Conservation (phyloP, 2,113 vertebrate genomes). For the Lates calcarifer region DNA sequence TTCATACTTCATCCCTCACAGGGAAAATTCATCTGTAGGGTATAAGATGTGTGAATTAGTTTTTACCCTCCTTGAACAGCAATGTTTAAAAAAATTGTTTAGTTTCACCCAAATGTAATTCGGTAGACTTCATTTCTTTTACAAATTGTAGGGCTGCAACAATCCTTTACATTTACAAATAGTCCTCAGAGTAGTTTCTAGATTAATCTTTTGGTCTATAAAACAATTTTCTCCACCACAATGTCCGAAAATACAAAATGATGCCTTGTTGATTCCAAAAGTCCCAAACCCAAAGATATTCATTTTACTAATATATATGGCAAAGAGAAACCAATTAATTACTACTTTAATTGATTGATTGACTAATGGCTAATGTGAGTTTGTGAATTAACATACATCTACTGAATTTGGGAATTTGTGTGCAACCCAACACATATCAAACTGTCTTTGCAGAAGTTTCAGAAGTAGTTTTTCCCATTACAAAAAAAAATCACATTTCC, state of each 20-base stretch:
- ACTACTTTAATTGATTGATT: too few species aligned
- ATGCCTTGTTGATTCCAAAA: neutral
- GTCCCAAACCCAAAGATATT: neutral
- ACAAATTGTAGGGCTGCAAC: neutral
- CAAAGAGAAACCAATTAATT: neutral
- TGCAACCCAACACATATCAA: too few species aligned
- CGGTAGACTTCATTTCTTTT: neutral
- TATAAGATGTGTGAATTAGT: neutral
- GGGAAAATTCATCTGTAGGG: neutral
- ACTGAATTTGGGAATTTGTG: too few species aligned
- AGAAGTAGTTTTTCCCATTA: too few species aligned
- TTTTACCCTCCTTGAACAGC: neutral
- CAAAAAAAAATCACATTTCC: too few species aligned
- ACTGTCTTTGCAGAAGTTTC: too few species aligned
- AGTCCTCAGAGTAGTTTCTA: too few species aligned
- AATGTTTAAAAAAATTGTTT: neutral
- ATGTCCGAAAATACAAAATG: too few species aligned
- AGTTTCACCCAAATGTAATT: neutral
- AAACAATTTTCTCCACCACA: neutral
- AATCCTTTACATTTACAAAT: too few species aligned
- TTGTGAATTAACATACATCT: neutral
- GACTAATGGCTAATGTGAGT: too few species aligned
- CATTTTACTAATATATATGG: neutral
- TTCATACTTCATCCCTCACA: conserved; percentile 2
- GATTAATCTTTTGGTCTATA: too few species aligned